Evolutionary conservation across 2,888 invertebrate species (phyloP).

Genomic region (Chrysopilus asiliformis): DNA sequence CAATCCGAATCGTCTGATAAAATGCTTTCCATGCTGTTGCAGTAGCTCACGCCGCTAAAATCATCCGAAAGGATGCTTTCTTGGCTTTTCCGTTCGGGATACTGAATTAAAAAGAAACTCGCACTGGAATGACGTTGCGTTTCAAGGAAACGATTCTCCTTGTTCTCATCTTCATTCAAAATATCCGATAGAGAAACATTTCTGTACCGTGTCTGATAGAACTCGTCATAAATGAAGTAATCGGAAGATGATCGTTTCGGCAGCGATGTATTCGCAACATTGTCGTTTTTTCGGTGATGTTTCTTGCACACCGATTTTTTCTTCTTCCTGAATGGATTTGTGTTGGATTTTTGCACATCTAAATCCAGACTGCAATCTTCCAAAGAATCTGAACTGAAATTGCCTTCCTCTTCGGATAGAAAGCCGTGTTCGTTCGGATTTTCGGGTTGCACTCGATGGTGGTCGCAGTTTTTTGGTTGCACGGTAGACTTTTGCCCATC

Average conservation of each 20-base stretch:
- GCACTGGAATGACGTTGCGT: slow-evolving; percentile 57
- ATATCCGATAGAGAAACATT: slow-evolving; percentile 47
- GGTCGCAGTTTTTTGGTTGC: background rate
- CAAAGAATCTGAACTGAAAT: slow-evolving; percentile 66
- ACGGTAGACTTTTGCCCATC: slow-evolving; percentile 3
- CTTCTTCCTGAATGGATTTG: slow-evolving; percentile 30
- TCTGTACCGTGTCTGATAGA: slow-evolving; percentile 38
- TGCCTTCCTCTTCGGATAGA: slow-evolving; percentile 44
- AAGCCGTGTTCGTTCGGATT: slow-evolving; percentile 13
- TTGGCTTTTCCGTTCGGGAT: slow-evolving; percentile 47
- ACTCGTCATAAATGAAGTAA: slow-evolving; percentile 55
- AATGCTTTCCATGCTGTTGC: slow-evolving; percentile 68
- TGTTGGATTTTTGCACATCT: slow-evolving; percentile 31
- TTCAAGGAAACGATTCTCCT: slow-evolving; percentile 39
- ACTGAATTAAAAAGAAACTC: slow-evolving; percentile 63
- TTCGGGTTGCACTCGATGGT: background rate
- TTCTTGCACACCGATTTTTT: slow-evolving; percentile 41
- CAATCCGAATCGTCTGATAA: slow-evolving; percentile 69
- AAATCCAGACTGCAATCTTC: slow-evolving; percentile 53
- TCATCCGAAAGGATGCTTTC: slow-evolving; percentile 68
- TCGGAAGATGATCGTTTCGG: slow-evolving; percentile 61
- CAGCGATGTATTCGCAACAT: slow-evolving; percentile 23
- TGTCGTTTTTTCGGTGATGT: slow-evolving; percentile 36
- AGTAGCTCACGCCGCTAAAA: slow-evolving; percentile 48
- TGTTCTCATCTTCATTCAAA: slow-evolving; percentile 21